A percentile compares a stretch with the other conserved stretches of the same genome.
Evolutionary conservation across 2,797 vertebrate genomes (phyloP).

Genomic region (Corythornis leucogaster): DNA sequence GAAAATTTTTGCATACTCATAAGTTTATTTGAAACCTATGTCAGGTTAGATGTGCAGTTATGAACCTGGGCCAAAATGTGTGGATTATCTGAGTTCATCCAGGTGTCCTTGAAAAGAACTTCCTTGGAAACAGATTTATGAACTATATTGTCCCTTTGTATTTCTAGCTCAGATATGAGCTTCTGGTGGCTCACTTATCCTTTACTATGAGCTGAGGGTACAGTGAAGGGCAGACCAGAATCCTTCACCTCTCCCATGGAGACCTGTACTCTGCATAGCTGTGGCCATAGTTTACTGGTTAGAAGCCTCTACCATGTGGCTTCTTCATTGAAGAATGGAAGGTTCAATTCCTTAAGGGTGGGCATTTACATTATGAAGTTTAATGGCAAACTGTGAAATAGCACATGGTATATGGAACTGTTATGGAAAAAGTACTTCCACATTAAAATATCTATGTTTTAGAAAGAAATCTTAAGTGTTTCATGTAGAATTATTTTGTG

Average conservation of each 20-base stretch:
- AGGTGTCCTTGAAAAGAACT: neutral
- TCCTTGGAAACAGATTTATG: neutral
- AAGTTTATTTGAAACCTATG: neutral
- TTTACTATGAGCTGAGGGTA: neutral
- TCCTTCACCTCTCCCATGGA: neutral
- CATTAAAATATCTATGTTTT: neutral
- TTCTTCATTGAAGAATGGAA: neutral
- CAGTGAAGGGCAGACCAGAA: neutral
- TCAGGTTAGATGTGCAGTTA: neutral
- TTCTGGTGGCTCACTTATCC: neutral
- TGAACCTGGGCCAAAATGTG: neutral
- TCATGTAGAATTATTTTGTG: neutral
- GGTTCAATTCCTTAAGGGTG: neutral
- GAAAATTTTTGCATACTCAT: neutral
- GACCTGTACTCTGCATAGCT: accelerated
- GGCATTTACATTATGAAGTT: neutral
- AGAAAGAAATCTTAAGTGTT: neutral
- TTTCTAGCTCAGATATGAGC: neutral
- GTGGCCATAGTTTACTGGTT: neutral
- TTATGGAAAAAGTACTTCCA: neutral
- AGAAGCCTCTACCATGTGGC: neutral
- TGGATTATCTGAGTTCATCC: neutral
- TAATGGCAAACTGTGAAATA: neutral
- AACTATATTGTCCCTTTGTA: neutral
- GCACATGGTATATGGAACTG: neutral